Conservation (phyloP, 2,888 invertebrate genomes). For the Candidula unifasciata region DNA sequence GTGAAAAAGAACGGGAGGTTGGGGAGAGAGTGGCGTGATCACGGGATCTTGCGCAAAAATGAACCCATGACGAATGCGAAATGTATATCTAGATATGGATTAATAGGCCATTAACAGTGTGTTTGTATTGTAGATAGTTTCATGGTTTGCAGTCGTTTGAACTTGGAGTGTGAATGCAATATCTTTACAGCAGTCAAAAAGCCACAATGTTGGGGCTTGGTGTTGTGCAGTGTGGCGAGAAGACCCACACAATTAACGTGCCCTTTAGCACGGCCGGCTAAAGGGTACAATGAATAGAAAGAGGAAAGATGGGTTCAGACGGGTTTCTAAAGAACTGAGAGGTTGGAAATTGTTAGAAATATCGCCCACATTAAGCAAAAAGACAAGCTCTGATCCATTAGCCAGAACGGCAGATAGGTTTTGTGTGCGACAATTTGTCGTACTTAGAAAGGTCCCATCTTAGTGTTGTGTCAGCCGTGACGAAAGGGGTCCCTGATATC, state of each 20-base stretch:
- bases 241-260: slow-evolving; percentile 15
- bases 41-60: slow-evolving; percentile 1
- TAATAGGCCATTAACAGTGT: slow-evolving; percentile 13
- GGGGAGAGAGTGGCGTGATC: neutral
- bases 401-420: slow-evolving; percentile 30
- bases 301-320: neutral
- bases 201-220: neutral
- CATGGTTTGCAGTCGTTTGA: slow-evolving; percentile 3
- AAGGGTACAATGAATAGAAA: neutral
- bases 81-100: slow-evolving; percentile 19
- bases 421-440: slow-evolving; percentile 42
- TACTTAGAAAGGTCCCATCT: slow-evolving; percentile 36
- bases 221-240: slow-evolving; percentile 17
- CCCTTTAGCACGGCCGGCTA: slow-evolving; percentile 2
- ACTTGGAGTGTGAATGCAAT: neutral
- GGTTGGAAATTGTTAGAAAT: slow-evolving; percentile 23
- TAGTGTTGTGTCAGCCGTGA: neutral
- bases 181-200: neutral
- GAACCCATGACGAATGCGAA: slow-evolving; percentile 1
- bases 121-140: slow-evolving; percentile 25
- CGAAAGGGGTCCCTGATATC: neutral
- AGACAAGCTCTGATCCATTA: slow-evolving; percentile 35
- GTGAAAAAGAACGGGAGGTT: neutral
- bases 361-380: slow-evolving; percentile 30
- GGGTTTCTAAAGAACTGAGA: slow-evolving; percentile 20